phyloP scores from a whole-genome alignment of 2,797 vertebrate species.

The Phoxinus dragarum region DNA sequence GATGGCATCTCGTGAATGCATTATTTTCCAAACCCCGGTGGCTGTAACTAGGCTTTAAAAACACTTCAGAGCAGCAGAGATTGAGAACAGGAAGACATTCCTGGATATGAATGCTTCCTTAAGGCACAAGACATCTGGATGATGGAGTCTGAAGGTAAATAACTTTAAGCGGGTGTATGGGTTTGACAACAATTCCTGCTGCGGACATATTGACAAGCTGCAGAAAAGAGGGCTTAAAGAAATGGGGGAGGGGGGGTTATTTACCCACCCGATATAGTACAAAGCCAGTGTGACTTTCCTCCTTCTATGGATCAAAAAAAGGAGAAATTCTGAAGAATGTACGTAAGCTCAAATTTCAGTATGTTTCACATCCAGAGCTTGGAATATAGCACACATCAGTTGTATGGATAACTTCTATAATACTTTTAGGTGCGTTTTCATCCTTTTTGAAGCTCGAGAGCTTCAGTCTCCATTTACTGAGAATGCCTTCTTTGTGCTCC shows the following conservation, averaged over 20 bases:
- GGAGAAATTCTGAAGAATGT: not conserved
- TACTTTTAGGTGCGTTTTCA: not conserved
- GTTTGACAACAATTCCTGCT: conserved; percentile 10
- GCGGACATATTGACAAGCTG: not conserved
- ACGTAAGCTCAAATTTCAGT: not conserved
- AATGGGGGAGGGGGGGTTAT: not conserved
- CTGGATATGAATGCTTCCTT: conserved; percentile 41
- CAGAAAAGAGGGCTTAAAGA: not conserved
- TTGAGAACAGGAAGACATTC: conserved; percentile 7
- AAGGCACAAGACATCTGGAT: conserved; percentile 34
- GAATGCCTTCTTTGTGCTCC: not conserved
- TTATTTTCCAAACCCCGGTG: conserved; percentile 27
- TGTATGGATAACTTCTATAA: not conserved
- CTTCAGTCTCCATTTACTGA: not conserved
- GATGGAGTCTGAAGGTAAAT: conserved; percentile 17
- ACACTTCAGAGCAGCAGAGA: conserved; percentile 25
- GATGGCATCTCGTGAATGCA: conserved; percentile 42
- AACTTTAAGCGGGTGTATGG: conserved; percentile 3
- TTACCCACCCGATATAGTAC: not conserved
- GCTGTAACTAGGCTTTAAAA: conserved; percentile 32
- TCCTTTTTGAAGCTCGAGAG: not conserved
- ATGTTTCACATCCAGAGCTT: not conserved
- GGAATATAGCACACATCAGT: not conserved
- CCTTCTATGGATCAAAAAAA: not conserved
- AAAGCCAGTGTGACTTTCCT: not conserved